phyloP scores from a whole-genome alignment of 2,888 invertebrate species.

The Archaeoteleia sp. region DNA sequence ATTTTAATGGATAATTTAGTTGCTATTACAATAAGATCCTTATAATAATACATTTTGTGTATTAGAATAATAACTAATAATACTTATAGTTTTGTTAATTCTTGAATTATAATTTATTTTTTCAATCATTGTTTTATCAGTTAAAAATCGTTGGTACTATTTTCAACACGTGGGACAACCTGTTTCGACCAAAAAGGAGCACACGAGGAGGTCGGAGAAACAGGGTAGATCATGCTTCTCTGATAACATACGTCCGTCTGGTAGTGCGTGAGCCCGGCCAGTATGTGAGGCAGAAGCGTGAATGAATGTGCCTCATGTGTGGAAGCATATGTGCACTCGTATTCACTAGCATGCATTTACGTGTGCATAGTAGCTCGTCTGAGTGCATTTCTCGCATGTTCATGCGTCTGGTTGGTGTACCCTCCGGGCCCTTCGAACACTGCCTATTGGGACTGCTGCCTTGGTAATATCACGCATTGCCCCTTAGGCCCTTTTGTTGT shows the following conservation, averaged over 20 bases:
- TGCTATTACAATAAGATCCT: too few relatives aligned
- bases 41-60: too few relatives aligned
- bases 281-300: slow-evolving; percentile 44
- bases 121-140: slow-evolving; percentile 63
- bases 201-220: slow-evolving; percentile 59
- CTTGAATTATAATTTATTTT: too few relatives aligned
- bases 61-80: too few relatives aligned
- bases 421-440: slow-evolving; percentile 64
- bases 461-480: slow-evolving; percentile 71
- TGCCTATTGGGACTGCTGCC: slow-evolving; percentile 68
- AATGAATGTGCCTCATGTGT: slow-evolving; percentile 23
- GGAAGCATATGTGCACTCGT: slow-evolving; percentile 14
- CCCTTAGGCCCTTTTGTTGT: slow-evolving; percentile 67
- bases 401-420: slow-evolving; percentile 51
- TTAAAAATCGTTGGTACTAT: too few relatives aligned
- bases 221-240: slow-evolving; percentile 66
- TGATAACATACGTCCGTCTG: slow-evolving; percentile 67
- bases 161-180: too few relatives aligned
- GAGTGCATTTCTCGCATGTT: slow-evolving; percentile 8
- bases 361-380: slow-evolving; percentile 12
- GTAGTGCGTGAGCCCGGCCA: slow-evolving; percentile 69
- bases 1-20: too few relatives aligned
- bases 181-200: slow-evolving; percentile 63
- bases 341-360: slow-evolving; percentile 9
- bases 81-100: too few relatives aligned